These are phyloP conservation scores for Elanus axillaris DNA, from an alignment of 2,113 vertebrate species.

Conservation along the genomic window DNA sequence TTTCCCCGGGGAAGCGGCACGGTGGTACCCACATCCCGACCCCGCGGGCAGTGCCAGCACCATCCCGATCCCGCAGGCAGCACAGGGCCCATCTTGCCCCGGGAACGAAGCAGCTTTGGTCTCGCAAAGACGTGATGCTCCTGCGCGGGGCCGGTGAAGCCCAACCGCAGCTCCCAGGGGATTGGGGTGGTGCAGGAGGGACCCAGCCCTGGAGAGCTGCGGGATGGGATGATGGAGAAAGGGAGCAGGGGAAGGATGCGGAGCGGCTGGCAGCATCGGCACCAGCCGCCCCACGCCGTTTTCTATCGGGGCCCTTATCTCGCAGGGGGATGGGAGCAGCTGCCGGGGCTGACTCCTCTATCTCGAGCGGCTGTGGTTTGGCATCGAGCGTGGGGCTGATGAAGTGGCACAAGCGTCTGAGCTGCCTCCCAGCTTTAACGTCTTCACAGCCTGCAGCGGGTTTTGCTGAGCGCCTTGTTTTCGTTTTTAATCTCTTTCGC, in stretches of 20 bases:
- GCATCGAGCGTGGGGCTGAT: background rate
- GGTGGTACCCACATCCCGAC: accelerated
- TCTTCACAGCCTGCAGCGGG: background rate
- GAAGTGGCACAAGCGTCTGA: background rate
- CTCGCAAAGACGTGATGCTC: accelerated
- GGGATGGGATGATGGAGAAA: background rate
- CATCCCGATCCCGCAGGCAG: accelerated
- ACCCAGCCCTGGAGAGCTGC: background rate
- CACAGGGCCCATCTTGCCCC: accelerated
- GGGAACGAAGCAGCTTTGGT: accelerated
- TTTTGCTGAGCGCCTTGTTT: background rate
- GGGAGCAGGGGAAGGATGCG: background rate
- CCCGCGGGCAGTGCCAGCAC: background rate
- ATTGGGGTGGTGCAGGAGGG: background rate
- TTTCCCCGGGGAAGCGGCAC: background rate
- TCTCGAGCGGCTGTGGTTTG: slow-evolving; percentile 38
- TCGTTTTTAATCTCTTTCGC: background rate
- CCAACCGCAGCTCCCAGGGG: background rate
- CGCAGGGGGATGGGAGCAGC: slow-evolving; percentile 22
- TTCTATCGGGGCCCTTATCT: slow-evolving; percentile 1
- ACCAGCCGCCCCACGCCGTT: background rate
- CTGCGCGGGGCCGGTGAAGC: accelerated
- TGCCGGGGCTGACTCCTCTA: background rate
- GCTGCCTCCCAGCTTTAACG: background rate
- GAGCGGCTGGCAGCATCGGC: background rate